Percentiles rank a stretch among this genome's conserved stretches.
These are phyloP conservation scores for Zoanthus sansibaricus DNA, from an alignment of 92 coral and sea anemone species.

Conservation along the genomic window DNA sequence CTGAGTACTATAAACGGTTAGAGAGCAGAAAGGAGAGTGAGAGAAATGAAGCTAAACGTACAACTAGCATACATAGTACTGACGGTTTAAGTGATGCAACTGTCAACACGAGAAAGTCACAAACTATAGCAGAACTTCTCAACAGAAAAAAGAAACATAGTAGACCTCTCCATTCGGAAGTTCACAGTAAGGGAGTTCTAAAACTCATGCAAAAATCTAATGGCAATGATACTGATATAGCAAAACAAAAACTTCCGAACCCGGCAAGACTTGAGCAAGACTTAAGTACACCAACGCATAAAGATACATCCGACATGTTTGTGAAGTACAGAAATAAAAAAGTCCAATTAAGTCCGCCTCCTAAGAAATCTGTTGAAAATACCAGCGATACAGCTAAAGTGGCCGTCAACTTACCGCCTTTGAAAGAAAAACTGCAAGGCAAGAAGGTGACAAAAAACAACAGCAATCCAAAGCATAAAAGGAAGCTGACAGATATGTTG, in stretches of 20 bases:
- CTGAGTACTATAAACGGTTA: conserved; percentile 15
- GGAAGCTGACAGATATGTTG: conserved; percentile 25
- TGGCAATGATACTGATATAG: neutral
- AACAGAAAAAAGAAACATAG: conserved; percentile 5
- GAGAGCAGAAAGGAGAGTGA: conserved; percentile 11
- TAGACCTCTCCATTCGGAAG: neutral
- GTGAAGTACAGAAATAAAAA: conserved; percentile 33
- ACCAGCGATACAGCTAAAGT: neutral
- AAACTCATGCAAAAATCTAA: neutral
- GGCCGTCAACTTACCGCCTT: conserved; percentile 20
- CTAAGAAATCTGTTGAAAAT: neutral
- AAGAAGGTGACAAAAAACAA: neutral
- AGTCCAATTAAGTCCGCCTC: conserved; percentile 29
- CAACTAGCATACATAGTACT: neutral
- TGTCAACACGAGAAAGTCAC: conserved; percentile 1
- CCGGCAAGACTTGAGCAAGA: conserved; percentile 38
- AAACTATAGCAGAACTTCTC: conserved; percentile 18
- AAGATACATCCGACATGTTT: neutral
- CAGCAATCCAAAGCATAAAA: conserved; percentile 23
- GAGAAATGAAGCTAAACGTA: neutral
- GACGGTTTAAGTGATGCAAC: neutral
- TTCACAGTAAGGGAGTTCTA: neutral
- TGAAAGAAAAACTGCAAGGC: conserved; percentile 24
- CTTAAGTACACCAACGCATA: neutral
- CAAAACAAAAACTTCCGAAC: conserved; percentile 37